These are phyloP conservation scores for Melieria picta DNA, from an alignment of 2,888 invertebrate genomes.

Conservation along the genomic window DNA sequence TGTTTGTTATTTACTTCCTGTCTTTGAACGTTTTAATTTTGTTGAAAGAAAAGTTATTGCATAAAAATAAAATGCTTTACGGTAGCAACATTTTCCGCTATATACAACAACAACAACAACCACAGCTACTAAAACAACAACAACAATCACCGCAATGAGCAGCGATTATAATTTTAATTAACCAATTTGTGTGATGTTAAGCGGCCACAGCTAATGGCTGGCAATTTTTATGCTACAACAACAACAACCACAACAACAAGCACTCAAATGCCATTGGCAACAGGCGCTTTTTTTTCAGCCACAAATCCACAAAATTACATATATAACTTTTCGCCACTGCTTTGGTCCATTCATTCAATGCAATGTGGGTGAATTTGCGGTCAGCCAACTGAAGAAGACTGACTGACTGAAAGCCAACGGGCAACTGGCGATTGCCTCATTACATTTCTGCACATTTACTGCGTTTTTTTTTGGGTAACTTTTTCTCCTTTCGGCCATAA, in stretches of 20 bases:
- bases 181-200: conserved; percentile 26
- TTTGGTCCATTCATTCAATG: conserved; percentile 1
- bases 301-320: no score
- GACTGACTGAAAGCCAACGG: neutral
- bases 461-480: conserved; percentile 1
- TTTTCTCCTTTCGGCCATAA: no score
- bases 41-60: no score
- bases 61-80: no score
- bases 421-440: conserved; percentile 10
- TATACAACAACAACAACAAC: no score
- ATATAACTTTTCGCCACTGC: neutral
- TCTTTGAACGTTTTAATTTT: no score
- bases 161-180: conserved; percentile 32
- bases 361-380: conserved; percentile 30
- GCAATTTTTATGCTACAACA: neutral
- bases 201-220: conserved; percentile 12
- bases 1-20: no score
- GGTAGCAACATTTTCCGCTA: no score
- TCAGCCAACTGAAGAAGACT: neutral
- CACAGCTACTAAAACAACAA: no score
- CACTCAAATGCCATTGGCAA: no score
- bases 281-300: no score
- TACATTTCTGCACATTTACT: neutral
- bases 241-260: no score
- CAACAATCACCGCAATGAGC: neutral